These are phyloP conservation scores for Anneissia japonica DNA, from an alignment of 35 echinoderm and acorn worm species.

Conservation along the genomic window DNA sequence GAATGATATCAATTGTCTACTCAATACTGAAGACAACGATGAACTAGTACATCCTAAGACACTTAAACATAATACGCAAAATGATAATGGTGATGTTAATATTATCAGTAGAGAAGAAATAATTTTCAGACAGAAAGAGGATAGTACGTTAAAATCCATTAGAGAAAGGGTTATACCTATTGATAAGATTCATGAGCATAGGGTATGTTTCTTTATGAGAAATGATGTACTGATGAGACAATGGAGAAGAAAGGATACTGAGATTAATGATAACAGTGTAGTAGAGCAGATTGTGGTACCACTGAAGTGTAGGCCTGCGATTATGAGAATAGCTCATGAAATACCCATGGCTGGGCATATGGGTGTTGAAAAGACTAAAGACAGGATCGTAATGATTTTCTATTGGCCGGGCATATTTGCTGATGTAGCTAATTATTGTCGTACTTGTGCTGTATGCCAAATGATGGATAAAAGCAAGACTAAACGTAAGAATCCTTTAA, in stretches of 20 bases:
- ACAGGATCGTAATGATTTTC: not conserved
- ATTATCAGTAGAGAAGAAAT: too few relatives aligned
- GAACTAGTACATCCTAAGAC: too few relatives aligned
- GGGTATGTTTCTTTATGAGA: not conserved
- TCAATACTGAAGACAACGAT: too few relatives aligned
- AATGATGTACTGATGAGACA: not conserved
- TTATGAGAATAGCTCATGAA: not conserved
- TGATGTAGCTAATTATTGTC: conserved; percentile 23
- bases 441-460: conserved; percentile 21
- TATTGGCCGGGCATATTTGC: conserved; percentile 40
- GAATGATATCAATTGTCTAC: too few relatives aligned
- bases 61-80: too few relatives aligned
- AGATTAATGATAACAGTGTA: not conserved
- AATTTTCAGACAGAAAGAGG: not conserved
- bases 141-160: not conserved
- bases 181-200: not conserved
- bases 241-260: not conserved
- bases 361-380: conserved; percentile 28
- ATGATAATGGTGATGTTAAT: too few relatives aligned
- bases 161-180: not conserved
- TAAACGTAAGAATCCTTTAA: not conserved
- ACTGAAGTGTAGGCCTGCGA: not conserved
- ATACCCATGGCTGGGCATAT: conserved; percentile 17
- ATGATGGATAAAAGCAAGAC: not conserved
- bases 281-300: not conserved